Evolutionary conservation across 2,888 invertebrate genomes (phyloP), one percentile per base, ranked within the genome.

Genomic region (Reticulitermes lucifugus): DNA sequence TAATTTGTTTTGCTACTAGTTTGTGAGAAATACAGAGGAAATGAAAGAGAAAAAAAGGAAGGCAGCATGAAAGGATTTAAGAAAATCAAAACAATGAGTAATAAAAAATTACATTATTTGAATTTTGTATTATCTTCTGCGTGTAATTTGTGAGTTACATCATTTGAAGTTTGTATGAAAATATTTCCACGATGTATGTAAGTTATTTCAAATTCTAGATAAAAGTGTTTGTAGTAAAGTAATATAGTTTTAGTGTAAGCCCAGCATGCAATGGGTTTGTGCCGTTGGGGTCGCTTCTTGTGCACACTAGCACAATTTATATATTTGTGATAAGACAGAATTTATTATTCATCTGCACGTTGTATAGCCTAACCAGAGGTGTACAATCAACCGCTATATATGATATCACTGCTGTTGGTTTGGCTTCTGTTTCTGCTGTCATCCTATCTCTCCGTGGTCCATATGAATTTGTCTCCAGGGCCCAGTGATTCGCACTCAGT

Each of bases 311-410:
- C 73, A 18, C 3, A 21, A 21, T 41, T 41, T 73, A 21, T 73
- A 73, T 73, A 21, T 22, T 80, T 59, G 70, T 79, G 84, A 84
- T 84, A 84, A 84, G 84, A 60, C 25, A 51, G 43, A 46, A 84
- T 84, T 84, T 84, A 84, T 84, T 84, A 80, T 80, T 41, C 65
- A 80, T 84, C 84, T 51, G 65, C 79, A 29, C 35, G 79, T 41
- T 84, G 60, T 65, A 73, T 75, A 35, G 10, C n/a, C 29, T 46
- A 59, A 18, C 75, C 59, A 46, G 73, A 73, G 79, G 75, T 77
- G 46, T 12, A 22, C 43, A 77, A 77, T 77, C 75, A 77, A 41
- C 75, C 35, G 18, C 12, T n/a, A 79, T 10, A n/a, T 25, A 79
- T 6, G 21, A 35, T 77, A 77, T 12, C 43, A 41, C 21, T 35